These are phyloP conservation scores for Luffia ferchaultella DNA, from an alignment of 2,888 invertebrate species.

Conservation along the genomic window DNA sequence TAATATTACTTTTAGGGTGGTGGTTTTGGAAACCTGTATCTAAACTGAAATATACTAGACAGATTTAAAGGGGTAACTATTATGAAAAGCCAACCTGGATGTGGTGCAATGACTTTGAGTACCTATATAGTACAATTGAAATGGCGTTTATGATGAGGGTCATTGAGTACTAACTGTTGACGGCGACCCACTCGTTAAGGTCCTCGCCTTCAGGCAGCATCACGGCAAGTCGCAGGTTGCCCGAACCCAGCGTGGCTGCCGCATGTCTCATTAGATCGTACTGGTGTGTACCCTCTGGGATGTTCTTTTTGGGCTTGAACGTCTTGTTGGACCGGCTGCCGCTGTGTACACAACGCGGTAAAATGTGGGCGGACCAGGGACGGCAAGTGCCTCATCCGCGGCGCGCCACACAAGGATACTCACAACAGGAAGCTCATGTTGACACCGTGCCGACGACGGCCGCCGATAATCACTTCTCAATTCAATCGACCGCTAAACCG, in stretches of 20 bases:
- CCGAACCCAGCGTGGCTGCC: conserved; percentile 97
- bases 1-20: no score
- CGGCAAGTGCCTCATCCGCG: neutral
- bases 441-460: no score
- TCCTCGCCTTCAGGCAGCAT: conserved; percentile 98
- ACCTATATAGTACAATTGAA: no score
- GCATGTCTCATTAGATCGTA: conserved; percentile 99
- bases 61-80: no score
- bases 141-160: no score
- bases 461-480: no score
- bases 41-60: no score
- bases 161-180: conserved; percentile 84
- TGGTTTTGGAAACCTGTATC: no score
- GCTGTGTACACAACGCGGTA: conserved; percentile 40
- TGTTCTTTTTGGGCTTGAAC: conserved; percentile 98
- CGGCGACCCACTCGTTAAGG: conserved; percentile 99
- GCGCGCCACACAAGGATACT: conserved; percentile 40
- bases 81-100: no score
- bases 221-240: conserved; percentile 94
- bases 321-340: conserved; percentile 95
- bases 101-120: no score
- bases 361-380: neutral
- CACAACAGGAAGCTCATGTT: conserved; percentile 73
- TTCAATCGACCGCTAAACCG: no score
- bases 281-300: conserved; percentile 97